phyloP scores from a whole-genome alignment of 2,797 vertebrate genomes.

The Apodemus agrarius region DNA sequence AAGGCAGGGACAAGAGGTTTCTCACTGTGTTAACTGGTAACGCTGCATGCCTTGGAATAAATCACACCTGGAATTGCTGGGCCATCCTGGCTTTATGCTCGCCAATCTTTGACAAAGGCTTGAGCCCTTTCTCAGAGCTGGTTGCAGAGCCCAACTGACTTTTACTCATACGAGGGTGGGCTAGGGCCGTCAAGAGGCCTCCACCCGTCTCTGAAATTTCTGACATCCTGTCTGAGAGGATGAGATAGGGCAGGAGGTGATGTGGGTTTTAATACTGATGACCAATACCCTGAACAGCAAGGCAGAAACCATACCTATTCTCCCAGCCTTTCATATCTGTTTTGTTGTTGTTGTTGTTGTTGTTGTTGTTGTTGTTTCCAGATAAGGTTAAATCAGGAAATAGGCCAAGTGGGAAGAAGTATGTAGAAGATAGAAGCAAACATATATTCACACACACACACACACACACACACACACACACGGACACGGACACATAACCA shows the following conservation, averaged over 20 bases:
- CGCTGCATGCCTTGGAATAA: slow-evolving; percentile 39
- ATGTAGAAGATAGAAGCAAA: background rate
- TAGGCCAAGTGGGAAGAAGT: background rate
- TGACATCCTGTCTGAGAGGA: background rate
- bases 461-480: no score
- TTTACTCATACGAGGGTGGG: background rate
- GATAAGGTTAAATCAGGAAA: slow-evolving; percentile 26
- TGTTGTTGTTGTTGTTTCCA: background rate
- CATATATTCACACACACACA: background rate
- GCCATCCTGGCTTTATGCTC: slow-evolving; percentile 26
- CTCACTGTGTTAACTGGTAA: slow-evolving; percentile 65
- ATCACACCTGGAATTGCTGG: background rate
- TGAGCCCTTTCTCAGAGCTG: background rate
- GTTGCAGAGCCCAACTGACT: background rate
- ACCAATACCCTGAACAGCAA: background rate
- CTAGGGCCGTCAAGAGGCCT: background rate
- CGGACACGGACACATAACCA: background rate
- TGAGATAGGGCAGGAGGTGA: background rate
- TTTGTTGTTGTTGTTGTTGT: no score
- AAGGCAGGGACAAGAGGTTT: slow-evolving; percentile 62
- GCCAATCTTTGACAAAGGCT: slow-evolving; percentile 15
- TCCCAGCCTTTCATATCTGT: background rate
- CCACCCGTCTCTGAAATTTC: background rate
- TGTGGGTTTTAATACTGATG: background rate
- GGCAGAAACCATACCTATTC: background rate